Percentiles rank a stretch among this genome's conserved stretches.
Conservation (phyloP, 2,888 invertebrate species). For the Leptopilina myrica region DNA sequence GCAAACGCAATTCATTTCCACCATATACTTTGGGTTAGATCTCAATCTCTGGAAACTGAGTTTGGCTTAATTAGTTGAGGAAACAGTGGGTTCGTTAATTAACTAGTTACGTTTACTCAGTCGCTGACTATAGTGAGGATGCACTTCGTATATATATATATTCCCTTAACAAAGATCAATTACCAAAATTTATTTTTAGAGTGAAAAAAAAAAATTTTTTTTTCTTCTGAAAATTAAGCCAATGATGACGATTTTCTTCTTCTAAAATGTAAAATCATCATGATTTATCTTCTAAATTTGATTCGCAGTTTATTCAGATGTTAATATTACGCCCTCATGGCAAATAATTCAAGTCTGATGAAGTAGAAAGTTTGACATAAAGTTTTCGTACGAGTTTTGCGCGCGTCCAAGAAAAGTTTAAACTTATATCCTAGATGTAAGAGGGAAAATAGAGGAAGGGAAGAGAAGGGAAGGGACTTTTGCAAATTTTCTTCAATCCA, state of each 20-base stretch:
- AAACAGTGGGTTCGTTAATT: constrained; percentile 37
- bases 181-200: not conserved
- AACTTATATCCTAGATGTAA: not conserved
- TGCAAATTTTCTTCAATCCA: constrained; percentile 30
- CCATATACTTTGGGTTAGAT: constrained; percentile 12
- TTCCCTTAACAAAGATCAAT: constrained; percentile 31
- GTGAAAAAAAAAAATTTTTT: not conserved
- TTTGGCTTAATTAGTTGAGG: constrained; percentile 29
- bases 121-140: not conserved
- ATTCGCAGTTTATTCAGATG: not conserved
- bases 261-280: too few species aligned
- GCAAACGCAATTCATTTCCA: constrained; percentile 1
- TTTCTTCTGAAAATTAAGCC: not conserved
- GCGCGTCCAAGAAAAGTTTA: not conserved
- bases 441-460: too few species aligned
- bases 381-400: not conserved
- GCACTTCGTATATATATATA: not conserved
- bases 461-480: not conserved
- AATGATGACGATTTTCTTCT: not conserved
- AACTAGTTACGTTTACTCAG: constrained; percentile 28
- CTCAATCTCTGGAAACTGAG: constrained; percentile 36
- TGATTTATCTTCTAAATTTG: too few species aligned
- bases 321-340: constrained; percentile 20
- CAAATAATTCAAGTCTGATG: constrained; percentile 28
- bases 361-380: constrained; percentile 9